phyloP scores from a whole-genome alignment of 2,797 vertebrate genomes.

The Acanthopagrus latus region DNA sequence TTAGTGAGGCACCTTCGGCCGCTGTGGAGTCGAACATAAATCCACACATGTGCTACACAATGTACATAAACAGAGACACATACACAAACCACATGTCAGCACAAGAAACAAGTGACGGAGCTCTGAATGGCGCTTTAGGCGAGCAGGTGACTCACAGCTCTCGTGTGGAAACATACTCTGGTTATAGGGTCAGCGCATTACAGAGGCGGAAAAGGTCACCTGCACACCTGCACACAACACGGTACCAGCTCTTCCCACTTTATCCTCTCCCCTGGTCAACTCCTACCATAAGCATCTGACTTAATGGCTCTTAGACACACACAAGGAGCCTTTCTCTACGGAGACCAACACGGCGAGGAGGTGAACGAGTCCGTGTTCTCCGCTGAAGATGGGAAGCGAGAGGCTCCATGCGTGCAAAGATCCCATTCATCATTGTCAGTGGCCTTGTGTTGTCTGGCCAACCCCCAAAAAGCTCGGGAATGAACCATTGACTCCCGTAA shows the following conservation, averaged over 20 bases:
- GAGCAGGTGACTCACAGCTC: slow-evolving; percentile 49
- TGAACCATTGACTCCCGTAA: slow-evolving; percentile 79
- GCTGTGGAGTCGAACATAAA: slow-evolving; percentile 60
- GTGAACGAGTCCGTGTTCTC: slow-evolving; percentile 45
- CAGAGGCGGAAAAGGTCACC: slow-evolving; percentile 51
- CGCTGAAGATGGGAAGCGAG: slow-evolving; percentile 53
- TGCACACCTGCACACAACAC: slow-evolving; percentile 58
- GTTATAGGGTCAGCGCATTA: slow-evolving; percentile 35
- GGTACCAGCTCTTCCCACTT: slow-evolving; percentile 53
- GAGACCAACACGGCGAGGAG: slow-evolving; percentile 38
- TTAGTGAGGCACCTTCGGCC: slow-evolving; percentile 43
- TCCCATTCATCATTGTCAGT: slow-evolving; percentile 76
- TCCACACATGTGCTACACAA: slow-evolving; percentile 31
- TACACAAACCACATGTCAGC: slow-evolving; percentile 51
- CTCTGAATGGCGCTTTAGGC: slow-evolving; percentile 1
- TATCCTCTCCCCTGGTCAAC: slow-evolving; percentile 46
- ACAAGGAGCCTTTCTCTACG: slow-evolving; percentile 29
- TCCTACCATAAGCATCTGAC: slow-evolving; percentile 36
- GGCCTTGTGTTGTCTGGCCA: slow-evolving; percentile 72
- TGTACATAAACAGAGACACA: slow-evolving; percentile 51
- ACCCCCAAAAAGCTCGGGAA: slow-evolving; percentile 61
- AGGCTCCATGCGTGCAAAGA: slow-evolving; percentile 69
- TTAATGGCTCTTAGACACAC: slow-evolving; percentile 31
- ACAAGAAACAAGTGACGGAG: slow-evolving; percentile 44
- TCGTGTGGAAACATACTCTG: slow-evolving; percentile 54